Evolutionary conservation across 2,888 invertebrate species (phyloP).

Genomic region (Corbicula japonica): DNA sequence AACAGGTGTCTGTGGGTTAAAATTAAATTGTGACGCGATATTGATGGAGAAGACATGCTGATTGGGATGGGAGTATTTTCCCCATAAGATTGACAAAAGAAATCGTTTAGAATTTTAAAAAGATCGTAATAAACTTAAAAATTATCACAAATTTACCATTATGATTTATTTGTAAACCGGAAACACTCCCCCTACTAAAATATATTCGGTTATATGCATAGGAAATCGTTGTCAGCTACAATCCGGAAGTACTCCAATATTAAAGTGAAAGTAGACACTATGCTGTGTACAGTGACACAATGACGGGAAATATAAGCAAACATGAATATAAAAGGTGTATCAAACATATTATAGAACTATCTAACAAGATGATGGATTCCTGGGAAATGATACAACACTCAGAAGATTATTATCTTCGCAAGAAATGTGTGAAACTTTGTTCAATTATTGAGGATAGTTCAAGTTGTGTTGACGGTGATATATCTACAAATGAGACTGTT

Average conservation of each 20-base stretch:
- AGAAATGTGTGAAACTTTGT: background rate
- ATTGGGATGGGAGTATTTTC: no score
- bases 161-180: conserved; percentile 60
- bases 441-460: no score
- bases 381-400: conserved; percentile 11
- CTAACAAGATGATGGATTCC: conserved; percentile 11
- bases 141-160: no score
- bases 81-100: no score
- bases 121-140: no score
- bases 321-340: conserved; percentile 3
- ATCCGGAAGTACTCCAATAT: background rate
- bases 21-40: no score
- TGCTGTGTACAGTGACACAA: background rate
- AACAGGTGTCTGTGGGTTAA: no score
- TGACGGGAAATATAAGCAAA: conserved; percentile 15
- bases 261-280: conserved; percentile 21
- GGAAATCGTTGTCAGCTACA: conserved; percentile 8
- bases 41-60: no score
- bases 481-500: no score
- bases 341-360: background rate
- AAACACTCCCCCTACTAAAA: conserved; percentile 52
- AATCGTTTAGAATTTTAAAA: no score
- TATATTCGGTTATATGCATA: conserved; percentile 12
- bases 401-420: background rate
- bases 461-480: no score